phyloP scores from a whole-genome alignment of 2,113 vertebrate genomes.

The Papio anubis region DNA sequence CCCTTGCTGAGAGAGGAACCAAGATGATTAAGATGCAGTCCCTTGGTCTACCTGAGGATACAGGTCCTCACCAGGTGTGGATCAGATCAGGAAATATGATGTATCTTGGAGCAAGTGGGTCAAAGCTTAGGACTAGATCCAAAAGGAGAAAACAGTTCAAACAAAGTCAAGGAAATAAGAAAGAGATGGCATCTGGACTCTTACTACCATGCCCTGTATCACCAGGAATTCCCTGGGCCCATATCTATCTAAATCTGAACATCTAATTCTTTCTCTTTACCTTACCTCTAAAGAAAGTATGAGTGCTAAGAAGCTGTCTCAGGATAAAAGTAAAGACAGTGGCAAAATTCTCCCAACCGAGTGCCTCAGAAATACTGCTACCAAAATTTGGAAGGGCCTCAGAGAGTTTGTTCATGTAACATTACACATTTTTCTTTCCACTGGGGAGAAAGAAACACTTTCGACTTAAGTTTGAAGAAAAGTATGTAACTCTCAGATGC shows the following conservation, averaged over 20 bases:
- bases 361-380: background rate
- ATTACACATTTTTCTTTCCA: conserved; percentile 50
- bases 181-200: background rate
- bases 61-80: background rate
- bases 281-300: background rate
- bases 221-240: background rate
- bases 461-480: conserved; percentile 11
- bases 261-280: background rate
- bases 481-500: background rate
- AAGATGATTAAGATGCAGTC: background rate
- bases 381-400: background rate
- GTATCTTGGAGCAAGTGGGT: background rate
- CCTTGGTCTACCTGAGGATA: background rate
- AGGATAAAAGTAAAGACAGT: background rate
- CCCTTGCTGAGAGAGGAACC: background rate
- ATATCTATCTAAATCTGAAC: background rate
- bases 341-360: background rate
- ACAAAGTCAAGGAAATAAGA: background rate
- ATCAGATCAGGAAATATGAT: background rate
- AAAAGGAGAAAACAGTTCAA: background rate
- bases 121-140: background rate
- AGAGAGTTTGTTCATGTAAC: background rate
- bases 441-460: conserved; percentile 1
- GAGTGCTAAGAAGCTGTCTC: background rate
- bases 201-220: background rate